Percentiles rank a stretch among this genome's conserved stretches.
Evolutionary conservation across 2,888 invertebrate species (phyloP).

Genomic region (Epicampocera succincta): DNA sequence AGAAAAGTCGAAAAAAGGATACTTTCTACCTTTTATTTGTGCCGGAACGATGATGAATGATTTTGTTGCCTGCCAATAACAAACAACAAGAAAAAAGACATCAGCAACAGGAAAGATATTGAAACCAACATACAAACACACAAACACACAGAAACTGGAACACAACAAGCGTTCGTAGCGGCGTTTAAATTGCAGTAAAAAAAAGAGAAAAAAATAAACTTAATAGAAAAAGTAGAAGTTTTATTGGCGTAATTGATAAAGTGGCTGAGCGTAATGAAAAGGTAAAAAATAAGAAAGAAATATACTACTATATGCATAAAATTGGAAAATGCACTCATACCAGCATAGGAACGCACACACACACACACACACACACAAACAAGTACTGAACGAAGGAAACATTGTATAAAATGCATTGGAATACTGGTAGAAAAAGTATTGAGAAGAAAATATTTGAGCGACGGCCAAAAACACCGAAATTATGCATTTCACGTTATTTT

Average conservation of each 20-base stretch:
- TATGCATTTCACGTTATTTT: slow-evolving; percentile 8
- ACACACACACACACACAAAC: not conserved
- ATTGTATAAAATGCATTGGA: slow-evolving; percentile 23
- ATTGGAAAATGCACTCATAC: not conserved
- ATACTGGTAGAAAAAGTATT: slow-evolving; percentile 51
- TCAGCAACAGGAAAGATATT: slow-evolving; percentile 37
- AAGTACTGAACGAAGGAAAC: not conserved
- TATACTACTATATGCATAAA: slow-evolving; percentile 25
- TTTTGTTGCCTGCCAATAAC: slow-evolving; percentile 41
- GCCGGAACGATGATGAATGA: slow-evolving; percentile 57
- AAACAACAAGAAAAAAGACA: no score
- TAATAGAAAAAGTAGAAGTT: slow-evolving; percentile 58
- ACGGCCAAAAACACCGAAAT: not conserved
- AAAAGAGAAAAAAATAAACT: slow-evolving; percentile 6
- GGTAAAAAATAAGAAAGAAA: slow-evolving; percentile 46
- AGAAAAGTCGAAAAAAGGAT: not conserved
- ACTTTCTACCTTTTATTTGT: slow-evolving; percentile 7
- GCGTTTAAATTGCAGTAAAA: slow-evolving; percentile 60
- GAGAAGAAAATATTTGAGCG: slow-evolving; percentile 47
- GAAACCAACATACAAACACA: slow-evolving; percentile 7
- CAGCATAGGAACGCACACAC: not conserved
- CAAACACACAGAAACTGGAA: not conserved
- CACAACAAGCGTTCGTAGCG: slow-evolving; percentile 16
- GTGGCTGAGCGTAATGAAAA: slow-evolving; percentile 68
- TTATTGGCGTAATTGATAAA: slow-evolving; percentile 70